Conservation (phyloP, 2,113 vertebrate genomes). For the Bubo blakistoni region DNA sequence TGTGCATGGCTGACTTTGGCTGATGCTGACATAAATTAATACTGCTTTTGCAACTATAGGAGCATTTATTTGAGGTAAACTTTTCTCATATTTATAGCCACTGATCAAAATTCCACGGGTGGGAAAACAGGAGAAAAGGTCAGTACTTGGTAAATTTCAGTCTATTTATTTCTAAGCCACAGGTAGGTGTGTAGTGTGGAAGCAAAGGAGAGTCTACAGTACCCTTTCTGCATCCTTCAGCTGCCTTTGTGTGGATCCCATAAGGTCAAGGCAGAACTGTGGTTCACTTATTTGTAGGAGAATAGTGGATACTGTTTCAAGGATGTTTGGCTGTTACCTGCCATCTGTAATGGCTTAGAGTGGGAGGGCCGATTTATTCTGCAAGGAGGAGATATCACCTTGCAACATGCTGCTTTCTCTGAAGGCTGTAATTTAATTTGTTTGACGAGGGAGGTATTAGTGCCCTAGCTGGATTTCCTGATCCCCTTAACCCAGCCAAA, state of each 20-base stretch:
- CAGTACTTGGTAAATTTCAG: background rate
- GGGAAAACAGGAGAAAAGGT: background rate
- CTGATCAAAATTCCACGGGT: background rate
- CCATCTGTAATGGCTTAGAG: background rate
- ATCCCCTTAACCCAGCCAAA: background rate
- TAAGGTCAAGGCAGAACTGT: background rate
- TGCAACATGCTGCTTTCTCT: background rate
- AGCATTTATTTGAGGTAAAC: background rate
- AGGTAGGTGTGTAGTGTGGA: background rate
- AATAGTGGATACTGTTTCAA: background rate
- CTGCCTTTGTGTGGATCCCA: background rate
- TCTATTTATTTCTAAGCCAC: background rate
- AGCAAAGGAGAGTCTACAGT: background rate
- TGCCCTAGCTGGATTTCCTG: background rate
- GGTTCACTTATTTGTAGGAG: background rate
- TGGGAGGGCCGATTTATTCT: background rate
- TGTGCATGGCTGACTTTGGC: slow-evolving; percentile 5
- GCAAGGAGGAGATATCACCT: background rate
- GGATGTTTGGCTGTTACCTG: background rate
- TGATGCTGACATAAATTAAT: background rate
- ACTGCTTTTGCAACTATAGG: background rate
- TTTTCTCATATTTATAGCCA: background rate
- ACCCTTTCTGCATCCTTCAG: background rate
- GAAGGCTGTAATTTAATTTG: background rate
- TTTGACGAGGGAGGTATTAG: background rate